Conservation (phyloP, 2,797 vertebrate genomes). For the Peromyscus nudipes region DNA sequence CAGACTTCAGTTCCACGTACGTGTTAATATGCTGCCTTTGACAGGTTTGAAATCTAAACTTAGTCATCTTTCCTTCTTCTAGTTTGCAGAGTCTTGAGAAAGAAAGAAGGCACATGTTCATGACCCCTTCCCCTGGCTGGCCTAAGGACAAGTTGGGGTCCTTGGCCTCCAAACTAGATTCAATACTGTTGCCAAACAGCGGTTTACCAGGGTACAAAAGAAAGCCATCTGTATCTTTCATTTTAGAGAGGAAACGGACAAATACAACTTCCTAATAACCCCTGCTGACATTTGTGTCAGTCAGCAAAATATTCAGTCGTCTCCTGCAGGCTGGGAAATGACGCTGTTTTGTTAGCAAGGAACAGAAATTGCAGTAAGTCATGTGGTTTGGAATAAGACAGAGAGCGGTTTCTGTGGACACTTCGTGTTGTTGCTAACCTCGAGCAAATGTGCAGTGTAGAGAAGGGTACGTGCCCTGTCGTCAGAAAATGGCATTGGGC, state of each 20-base stretch:
- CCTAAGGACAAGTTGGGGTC: neutral
- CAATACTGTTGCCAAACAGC: neutral
- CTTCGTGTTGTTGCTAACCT: neutral
- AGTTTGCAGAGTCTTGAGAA: neutral
- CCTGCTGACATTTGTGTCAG: neutral
- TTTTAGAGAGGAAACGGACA: conserved; percentile 43
- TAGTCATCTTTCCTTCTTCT: neutral
- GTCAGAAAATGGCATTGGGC: neutral
- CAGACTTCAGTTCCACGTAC: conserved; percentile 98
- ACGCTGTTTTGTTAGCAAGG: conserved; percentile 18
- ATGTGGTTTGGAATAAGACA: conserved; percentile 36
- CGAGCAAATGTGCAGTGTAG: neutral
- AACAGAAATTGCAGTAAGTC: conserved; percentile 38
- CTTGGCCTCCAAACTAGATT: neutral
- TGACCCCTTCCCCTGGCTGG: neutral
- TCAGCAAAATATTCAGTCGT: conserved; percentile 49
- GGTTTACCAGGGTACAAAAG: neutral
- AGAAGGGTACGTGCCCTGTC: neutral
- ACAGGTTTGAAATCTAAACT: neutral
- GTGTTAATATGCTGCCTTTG: conserved; percentile 76
- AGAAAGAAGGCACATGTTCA: neutral
- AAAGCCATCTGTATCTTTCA: neutral
- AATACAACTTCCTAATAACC: conserved; percentile 36
- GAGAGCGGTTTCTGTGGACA: conserved; percentile 35
- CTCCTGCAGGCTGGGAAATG: conserved; percentile 53